Base-by-base conservation (phyloP, 2,888 invertebrate species). In the Phymatocera aterrima region DNA sequence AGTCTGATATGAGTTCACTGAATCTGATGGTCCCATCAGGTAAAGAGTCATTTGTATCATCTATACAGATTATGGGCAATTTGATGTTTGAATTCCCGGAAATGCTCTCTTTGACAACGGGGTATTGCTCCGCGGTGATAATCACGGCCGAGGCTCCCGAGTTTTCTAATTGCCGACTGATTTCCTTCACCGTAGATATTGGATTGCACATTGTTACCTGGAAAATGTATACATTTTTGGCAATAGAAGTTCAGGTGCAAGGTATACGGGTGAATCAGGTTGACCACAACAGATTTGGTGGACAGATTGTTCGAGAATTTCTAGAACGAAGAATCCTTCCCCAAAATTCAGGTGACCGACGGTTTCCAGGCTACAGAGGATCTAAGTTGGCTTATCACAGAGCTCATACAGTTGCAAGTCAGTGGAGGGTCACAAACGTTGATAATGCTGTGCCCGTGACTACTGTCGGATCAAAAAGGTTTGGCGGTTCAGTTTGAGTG, bases 131-230 rank as follows among this genome's bases (percentile, higher is more conserved):
- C 4, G 86, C 78, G 6, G 80, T 31, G 1, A 86, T 86, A 12
- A 88, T 77, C 2, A 88, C 79, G 0, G 83, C 85, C 31, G 80
- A 77, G 3, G 85, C 82, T 2, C 82, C 81, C 1, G 84, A 82
- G 43, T 84, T 81, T 3, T 79, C 61, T 40, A 89, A 31, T 48
- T 87, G 87, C 2, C 77, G 81, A 18, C 80, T 80, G n/a, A 88
- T 86, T 80, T 89, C 89, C 12, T 81, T 65, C 0, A 8, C 24
- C 1, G 84, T 85, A 28, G 79, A 81, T 0, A 65, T 48, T 12
- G 85, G 80, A 79, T 83, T 86, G 24, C 85, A 74, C 34, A 81
- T 60, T 3, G 83, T 82, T 65, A 82, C 4, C 86, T 86, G 74
- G 28, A 74, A 72, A 64, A 68, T 24, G 46, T 72, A 4, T 34